Conservation (phyloP, 2,888 invertebrate genomes). For the Tenthredo distinguenda region DNA sequence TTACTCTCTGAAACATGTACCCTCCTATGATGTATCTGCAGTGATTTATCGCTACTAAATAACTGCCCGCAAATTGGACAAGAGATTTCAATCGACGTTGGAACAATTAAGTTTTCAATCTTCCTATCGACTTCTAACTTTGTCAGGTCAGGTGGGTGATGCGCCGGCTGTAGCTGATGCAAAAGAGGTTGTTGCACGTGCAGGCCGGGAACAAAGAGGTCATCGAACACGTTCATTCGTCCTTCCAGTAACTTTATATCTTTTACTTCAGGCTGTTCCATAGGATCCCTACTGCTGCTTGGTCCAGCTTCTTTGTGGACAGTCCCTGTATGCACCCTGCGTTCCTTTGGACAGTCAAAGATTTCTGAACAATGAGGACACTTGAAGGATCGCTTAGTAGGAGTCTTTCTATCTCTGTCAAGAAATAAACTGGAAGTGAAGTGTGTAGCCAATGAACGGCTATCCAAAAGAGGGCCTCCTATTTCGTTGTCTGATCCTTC, state of each 20-base stretch:
- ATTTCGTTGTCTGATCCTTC: slow-evolving; percentile 83
- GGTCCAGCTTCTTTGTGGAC: slow-evolving; percentile 79
- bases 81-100: slow-evolving; percentile 68
- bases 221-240: slow-evolving; percentile 75
- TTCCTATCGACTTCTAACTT: slow-evolving; percentile 71
- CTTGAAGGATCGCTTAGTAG: slow-evolving; percentile 79
- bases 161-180: slow-evolving; percentile 74
- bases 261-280: slow-evolving; percentile 70
- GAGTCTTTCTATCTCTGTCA: slow-evolving; percentile 76
- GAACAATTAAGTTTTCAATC: slow-evolving; percentile 66
- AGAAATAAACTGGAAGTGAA: slow-evolving; percentile 76
- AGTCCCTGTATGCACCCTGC: slow-evolving; percentile 82
- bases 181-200: slow-evolving; percentile 72
- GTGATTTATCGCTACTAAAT: slow-evolving; percentile 72
- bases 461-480: slow-evolving; percentile 74
- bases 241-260: slow-evolving; percentile 75
- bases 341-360: slow-evolving; percentile 83
- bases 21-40: slow-evolving; percentile 74
- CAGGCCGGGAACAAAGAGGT: slow-evolving; percentile 73
- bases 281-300: slow-evolving; percentile 68
- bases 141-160: slow-evolving; percentile 64
- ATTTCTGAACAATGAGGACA: slow-evolving; percentile 82
- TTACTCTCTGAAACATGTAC: slow-evolving; percentile 71
- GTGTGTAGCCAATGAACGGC: slow-evolving; percentile 75
- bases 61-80: slow-evolving; percentile 74